Conservation (phyloP, 2,113 vertebrate species). For the Nannobrachium achirus region DNA sequence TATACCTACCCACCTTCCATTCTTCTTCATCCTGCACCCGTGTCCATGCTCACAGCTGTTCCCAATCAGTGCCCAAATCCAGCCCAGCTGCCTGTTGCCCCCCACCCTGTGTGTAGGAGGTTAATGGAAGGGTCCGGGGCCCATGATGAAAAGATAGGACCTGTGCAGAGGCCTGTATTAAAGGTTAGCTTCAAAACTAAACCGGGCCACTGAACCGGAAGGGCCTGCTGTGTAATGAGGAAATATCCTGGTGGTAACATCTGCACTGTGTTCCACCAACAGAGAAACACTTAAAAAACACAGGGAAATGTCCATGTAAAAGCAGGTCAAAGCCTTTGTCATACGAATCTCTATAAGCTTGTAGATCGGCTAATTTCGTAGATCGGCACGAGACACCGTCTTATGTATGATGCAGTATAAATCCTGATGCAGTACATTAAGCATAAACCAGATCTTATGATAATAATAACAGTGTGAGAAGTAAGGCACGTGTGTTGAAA, state of each 20-base stretch:
- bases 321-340: neutral
- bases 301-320: constrained; percentile 14
- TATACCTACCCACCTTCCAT: constrained; percentile 19
- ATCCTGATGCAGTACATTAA: too few relatives aligned
- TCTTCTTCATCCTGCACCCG: neutral
- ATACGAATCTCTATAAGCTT: too few relatives aligned
- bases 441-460: too few relatives aligned
- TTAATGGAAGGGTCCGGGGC: constrained; percentile 62
- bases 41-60: constrained; percentile 60
- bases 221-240: constrained; percentile 48
- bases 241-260: constrained; percentile 36
- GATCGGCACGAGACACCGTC: neutral
- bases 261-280: constrained; percentile 38
- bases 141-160: constrained; percentile 64
- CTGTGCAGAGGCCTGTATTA: constrained; percentile 35
- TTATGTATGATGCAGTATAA: neutral
- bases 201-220: constrained; percentile 35
- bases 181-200: constrained; percentile 34
- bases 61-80: constrained; percentile 58
- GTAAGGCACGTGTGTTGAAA: neutral
- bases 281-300: constrained; percentile 5
- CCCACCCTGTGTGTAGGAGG: constrained; percentile 49
- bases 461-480: neutral
- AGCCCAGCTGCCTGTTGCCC: constrained; percentile 61
- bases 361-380: too few relatives aligned